phyloP scores from a whole-genome alignment of 2,113 vertebrate genomes.

The Bubo blakistoni region DNA sequence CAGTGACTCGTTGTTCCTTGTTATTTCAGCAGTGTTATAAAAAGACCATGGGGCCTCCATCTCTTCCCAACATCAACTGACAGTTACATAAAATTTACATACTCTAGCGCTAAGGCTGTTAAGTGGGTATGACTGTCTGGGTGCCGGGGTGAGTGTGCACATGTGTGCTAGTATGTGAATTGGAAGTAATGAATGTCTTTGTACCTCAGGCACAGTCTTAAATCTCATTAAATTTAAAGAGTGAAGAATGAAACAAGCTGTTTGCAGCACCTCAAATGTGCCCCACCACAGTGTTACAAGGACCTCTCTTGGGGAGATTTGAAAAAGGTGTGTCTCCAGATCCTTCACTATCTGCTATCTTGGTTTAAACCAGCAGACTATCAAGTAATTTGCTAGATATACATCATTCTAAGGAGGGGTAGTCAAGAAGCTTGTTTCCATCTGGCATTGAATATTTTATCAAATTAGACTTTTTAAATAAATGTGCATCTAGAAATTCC shows the following conservation, averaged over 20 bases:
- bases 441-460: not conserved
- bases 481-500: not conserved
- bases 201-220: not conserved
- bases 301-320: not conserved
- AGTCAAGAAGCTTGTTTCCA: not conserved
- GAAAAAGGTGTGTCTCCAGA: not conserved
- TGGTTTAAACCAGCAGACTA: not conserved
- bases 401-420: fast-evolving
- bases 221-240: not conserved
- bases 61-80: not conserved
- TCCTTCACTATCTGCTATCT: not conserved
- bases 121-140: not conserved
- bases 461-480: not conserved
- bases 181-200: not conserved
- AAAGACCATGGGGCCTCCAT: not conserved
- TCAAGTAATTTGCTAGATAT: too few species aligned
- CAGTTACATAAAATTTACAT: not conserved
- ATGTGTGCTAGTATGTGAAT: not conserved
- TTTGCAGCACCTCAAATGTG: not conserved
- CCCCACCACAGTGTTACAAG: not conserved
- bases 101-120: not conserved
- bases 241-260: not conserved
- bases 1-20: not conserved
- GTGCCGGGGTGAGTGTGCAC: not conserved
- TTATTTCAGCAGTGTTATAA: not conserved